Evolutionary conservation across 2,888 invertebrate species (phyloP).

Genomic region (Lysandra coridon): DNA sequence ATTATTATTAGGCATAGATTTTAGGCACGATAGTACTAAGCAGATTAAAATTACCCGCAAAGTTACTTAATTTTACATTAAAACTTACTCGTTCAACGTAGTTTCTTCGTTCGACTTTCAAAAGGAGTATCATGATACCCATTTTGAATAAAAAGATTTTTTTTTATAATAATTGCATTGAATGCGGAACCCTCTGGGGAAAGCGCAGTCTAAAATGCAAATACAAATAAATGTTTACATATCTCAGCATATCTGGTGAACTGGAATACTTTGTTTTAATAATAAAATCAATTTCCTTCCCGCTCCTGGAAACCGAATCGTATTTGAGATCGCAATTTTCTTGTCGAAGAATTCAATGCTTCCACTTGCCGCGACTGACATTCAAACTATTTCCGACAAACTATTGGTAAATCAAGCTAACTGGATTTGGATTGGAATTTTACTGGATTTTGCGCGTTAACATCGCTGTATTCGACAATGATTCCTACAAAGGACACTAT

Average conservation of each 20-base stretch:
- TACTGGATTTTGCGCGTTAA: background rate
- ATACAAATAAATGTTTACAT: constrained; percentile 29
- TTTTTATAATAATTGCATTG: background rate
- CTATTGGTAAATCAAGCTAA: constrained; percentile 27
- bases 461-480: background rate
- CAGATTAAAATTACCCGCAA: too few species aligned
- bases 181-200: background rate
- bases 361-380: constrained; percentile 11
- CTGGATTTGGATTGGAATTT: constrained; percentile 22
- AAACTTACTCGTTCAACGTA: too few species aligned
- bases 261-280: constrained; percentile 19
- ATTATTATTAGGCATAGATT: too few species aligned
- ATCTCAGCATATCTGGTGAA: constrained; percentile 22
- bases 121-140: too few species aligned
- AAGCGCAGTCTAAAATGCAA: constrained; percentile 13
- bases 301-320: constrained; percentile 4
- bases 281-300: background rate
- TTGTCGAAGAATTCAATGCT: constrained; percentile 30
- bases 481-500: background rate
- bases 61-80: too few species aligned
- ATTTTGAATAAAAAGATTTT: too few species aligned
- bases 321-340: constrained; percentile 13
- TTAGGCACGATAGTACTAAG: too few species aligned
- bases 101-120: too few species aligned
- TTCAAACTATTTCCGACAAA: constrained; percentile 31